These are phyloP conservation scores for Styela plicata DNA, from an alignment of 23 tunicate genomes.

Conservation along the genomic window DNA sequence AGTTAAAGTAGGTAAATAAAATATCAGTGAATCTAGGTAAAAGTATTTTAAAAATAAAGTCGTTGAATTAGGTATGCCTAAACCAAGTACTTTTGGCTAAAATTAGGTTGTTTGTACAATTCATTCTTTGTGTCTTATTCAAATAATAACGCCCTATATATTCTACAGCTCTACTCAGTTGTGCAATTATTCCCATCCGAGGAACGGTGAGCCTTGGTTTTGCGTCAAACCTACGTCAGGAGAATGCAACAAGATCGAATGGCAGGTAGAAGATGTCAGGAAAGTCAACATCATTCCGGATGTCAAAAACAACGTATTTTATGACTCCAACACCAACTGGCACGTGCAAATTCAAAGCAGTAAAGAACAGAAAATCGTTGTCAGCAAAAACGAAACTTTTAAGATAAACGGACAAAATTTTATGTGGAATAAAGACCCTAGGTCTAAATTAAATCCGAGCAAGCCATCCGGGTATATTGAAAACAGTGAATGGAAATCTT, in stretches of 20 bases:
- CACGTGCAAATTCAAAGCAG: neutral
- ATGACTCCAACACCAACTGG: neutral
- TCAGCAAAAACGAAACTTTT: neutral
- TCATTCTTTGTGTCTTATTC: too few relatives aligned
- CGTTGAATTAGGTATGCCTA: too few relatives aligned
- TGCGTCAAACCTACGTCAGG: slow-evolving; percentile 32
- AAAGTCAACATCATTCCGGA: neutral
- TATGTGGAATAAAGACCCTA: neutral
- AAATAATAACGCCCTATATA: too few relatives aligned
- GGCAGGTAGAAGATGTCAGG: neutral
- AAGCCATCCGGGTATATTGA: slow-evolving; percentile 11
- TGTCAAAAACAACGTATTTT: neutral
- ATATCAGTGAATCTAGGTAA: too few relatives aligned
- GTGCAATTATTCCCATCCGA: slow-evolving; percentile 38
- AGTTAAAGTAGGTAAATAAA: too few relatives aligned
- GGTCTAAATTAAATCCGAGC: neutral
- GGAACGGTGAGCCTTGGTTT: slow-evolving; percentile 48
- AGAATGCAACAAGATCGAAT: slow-evolving; percentile 12
- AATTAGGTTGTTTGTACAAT: too few relatives aligned
- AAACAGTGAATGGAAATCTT: slow-evolving; percentile 23
- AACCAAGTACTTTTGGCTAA: too few relatives aligned
- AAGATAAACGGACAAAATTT: too few relatives aligned
- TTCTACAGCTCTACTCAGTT: neutral
- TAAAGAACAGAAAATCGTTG: neutral
- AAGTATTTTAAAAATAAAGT: too few relatives aligned